phyloP scores from a whole-genome alignment of 2,888 invertebrate species.

The Nephrotoma flavescens region DNA sequence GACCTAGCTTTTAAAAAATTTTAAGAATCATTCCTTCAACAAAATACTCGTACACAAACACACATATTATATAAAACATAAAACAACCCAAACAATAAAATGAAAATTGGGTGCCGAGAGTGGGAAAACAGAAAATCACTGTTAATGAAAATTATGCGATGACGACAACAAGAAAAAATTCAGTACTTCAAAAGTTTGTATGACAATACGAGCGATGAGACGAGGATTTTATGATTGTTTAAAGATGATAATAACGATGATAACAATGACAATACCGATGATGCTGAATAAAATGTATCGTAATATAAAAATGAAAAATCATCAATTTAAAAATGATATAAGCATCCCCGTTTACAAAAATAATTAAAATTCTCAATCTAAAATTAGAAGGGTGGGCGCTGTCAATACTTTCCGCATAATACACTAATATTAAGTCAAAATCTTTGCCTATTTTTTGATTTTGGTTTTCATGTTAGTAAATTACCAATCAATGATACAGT shows the following conservation, averaged over 20 bases:
- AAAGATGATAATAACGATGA: not conserved
- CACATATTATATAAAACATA: not conserved
- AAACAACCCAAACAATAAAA: not conserved
- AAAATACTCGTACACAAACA: not conserved
- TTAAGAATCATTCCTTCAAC: not conserved
- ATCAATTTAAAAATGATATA: too few species aligned
- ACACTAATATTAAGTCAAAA: too few species aligned
- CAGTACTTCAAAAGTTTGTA: not conserved
- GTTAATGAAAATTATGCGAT: not conserved
- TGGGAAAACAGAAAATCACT: not conserved
- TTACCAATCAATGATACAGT: too few species aligned
- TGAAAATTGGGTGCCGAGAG: too few species aligned
- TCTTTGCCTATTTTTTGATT: too few species aligned
- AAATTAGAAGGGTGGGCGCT: too few species aligned
- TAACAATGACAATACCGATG: not conserved
- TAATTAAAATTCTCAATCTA: too few species aligned
- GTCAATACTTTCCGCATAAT: too few species aligned
- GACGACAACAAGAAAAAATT: not conserved
- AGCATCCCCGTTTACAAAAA: too few species aligned
- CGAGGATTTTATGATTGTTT: not conserved
- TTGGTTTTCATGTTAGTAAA: too few species aligned
- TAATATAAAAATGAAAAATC: too few species aligned
- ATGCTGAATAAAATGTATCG: not conserved
- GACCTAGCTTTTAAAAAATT: not conserved
- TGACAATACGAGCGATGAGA: not conserved